phyloP scores from a whole-genome alignment of 2,888 invertebrate species.

The Drosophila silvestris region DNA sequence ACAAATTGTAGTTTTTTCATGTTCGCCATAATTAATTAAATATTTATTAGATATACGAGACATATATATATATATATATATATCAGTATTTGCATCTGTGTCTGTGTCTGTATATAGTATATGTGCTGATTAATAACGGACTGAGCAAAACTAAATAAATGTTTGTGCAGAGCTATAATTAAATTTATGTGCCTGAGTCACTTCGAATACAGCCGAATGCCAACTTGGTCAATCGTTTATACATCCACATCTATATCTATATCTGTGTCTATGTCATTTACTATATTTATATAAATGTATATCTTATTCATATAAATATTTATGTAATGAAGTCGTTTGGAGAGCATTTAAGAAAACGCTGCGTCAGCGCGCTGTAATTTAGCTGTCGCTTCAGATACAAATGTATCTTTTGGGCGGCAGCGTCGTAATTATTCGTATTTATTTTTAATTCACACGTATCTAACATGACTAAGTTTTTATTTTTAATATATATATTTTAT shows the following conservation, averaged over 20 bases:
- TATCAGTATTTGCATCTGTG: not conserved
- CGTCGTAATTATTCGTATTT: conserved; percentile 68
- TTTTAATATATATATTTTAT: conserved; percentile 24
- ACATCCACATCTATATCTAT: conserved; percentile 39
- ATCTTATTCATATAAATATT: conserved; percentile 7
- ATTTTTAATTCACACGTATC: conserved; percentile 63
- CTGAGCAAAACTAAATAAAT: conserved; percentile 74
- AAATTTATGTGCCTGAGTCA: conserved; percentile 75
- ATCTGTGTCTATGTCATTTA: conserved; percentile 65
- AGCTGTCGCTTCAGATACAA: conserved; percentile 41
- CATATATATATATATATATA: conserved; percentile 8
- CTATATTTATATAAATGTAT: conserved; percentile 38
- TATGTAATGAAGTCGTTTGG: conserved; percentile 40
- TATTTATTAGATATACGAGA: conserved; percentile 49
- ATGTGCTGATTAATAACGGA: conserved; percentile 70
- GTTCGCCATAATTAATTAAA: conserved; percentile 74
- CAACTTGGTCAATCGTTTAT: conserved; percentile 72
- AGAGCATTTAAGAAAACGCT: conserved; percentile 45
- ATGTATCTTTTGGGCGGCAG: conserved; percentile 23
- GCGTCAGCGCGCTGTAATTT: conserved; percentile 67
- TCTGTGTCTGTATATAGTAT: not conserved
- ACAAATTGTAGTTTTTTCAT: conserved; percentile 57
- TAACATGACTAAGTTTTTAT: conserved; percentile 7
- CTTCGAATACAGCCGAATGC: conserved; percentile 52
- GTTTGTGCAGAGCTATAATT: conserved; percentile 75